phyloP scores from a whole-genome alignment of 2,113 vertebrate species.

The Triplophysa tibetana region DNA sequence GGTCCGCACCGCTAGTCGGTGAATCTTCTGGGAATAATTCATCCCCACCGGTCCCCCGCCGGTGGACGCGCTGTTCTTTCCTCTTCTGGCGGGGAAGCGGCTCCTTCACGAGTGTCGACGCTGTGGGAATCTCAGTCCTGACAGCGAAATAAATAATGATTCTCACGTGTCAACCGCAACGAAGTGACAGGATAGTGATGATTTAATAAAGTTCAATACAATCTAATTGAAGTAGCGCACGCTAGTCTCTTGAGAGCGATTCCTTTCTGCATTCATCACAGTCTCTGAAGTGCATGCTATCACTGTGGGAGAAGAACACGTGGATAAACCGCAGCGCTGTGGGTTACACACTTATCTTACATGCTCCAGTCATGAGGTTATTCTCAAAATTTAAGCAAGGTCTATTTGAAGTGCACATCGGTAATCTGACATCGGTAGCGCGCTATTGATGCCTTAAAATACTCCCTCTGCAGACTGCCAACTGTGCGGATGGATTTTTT shows the following conservation, averaged over 20 bases:
- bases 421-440: no score
- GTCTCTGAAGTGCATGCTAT: constrained; percentile 44
- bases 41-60: neutral
- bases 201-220: constrained; percentile 77
- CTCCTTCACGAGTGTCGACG: constrained; percentile 32
- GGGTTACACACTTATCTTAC: neutral
- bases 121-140: constrained; percentile 58
- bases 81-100: constrained; percentile 25
- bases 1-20: neutral
- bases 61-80: constrained; percentile 5
- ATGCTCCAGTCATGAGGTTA: no score
- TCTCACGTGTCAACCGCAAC: constrained; percentile 63
- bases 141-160: constrained; percentile 75
- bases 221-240: constrained; percentile 67
- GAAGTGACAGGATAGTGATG: constrained; percentile 69
- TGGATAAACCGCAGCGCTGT: constrained; percentile 1
- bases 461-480: no score
- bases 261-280: constrained; percentile 50
- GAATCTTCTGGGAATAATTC: constrained; percentile 20
- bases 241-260: constrained; percentile 32
- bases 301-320: constrained; percentile 11
- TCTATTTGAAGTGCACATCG: no score
- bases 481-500: no score
- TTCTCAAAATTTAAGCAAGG: no score
- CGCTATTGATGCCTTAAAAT: no score